Evolutionary conservation across 2,113 vertebrate species (phyloP).

Genomic region (Probosciger aterrimus): DNA sequence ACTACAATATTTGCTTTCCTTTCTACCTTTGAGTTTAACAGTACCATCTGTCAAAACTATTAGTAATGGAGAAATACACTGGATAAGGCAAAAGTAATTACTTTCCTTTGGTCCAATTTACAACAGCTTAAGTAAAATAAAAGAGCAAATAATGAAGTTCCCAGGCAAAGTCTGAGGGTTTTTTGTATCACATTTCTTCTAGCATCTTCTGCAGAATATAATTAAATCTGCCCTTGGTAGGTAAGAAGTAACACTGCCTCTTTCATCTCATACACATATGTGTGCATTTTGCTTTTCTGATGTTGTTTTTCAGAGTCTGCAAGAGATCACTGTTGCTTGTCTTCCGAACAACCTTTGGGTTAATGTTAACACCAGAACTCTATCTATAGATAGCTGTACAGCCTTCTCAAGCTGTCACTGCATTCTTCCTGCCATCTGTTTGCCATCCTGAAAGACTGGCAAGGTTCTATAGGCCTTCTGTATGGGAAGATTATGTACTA

Average conservation of each 20-base stretch:
- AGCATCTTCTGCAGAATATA: background rate
- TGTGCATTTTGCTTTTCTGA: background rate
- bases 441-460: background rate
- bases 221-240: background rate
- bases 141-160: slow-evolving; percentile 9
- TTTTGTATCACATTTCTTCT: background rate
- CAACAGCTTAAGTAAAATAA: background rate
- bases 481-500: background rate
- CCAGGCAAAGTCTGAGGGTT: background rate
- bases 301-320: background rate
- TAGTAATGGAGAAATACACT: background rate
- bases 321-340: background rate
- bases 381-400: background rate
- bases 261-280: background rate
- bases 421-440: slow-evolving; percentile 6
- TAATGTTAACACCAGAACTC: background rate
- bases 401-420: background rate
- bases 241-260: background rate
- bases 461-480: background rate
- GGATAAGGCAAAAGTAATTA: slow-evolving; percentile 35
- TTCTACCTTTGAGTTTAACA: background rate
- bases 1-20: background rate
- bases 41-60: slow-evolving; percentile 43
- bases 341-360: background rate
- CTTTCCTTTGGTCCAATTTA: background rate